phyloP scores from a whole-genome alignment of 64 coral and sea anemone species.

The Orbicella faveolata region DNA sequence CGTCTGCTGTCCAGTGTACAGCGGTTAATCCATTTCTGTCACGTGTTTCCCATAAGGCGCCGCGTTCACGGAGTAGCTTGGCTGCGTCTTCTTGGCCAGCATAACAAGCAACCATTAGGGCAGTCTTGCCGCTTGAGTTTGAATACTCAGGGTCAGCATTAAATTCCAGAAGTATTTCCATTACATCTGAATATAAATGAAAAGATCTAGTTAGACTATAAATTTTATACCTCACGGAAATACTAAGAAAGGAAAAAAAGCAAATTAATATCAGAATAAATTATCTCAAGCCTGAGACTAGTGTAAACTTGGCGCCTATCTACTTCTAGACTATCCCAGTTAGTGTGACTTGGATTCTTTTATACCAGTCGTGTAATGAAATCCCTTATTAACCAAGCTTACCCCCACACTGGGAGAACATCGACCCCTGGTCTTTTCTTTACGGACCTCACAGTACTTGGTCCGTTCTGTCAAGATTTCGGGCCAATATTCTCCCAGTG shows the following conservation, averaged over 20 bases:
- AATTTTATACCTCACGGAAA: not conserved
- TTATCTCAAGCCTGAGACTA: too few relatives aligned
- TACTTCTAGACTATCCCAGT: too few relatives aligned
- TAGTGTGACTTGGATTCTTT: too few relatives aligned
- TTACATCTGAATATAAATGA: constrained; percentile 65
- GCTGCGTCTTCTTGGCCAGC: constrained; percentile 76
- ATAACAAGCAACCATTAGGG: constrained; percentile 77
- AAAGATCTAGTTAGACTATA: not conserved
- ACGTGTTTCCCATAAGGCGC: constrained; percentile 68
- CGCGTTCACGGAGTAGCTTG: constrained; percentile 60
- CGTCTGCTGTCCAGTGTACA: constrained; percentile 90
- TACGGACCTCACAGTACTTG: too few relatives aligned
- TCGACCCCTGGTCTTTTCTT: too few relatives aligned
- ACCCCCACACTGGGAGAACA: too few relatives aligned
- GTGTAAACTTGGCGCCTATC: too few relatives aligned
- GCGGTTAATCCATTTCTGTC: constrained; percentile 91
- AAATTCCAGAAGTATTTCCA: constrained; percentile 78
- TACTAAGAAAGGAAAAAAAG: not conserved
- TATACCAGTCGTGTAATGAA: too few relatives aligned
- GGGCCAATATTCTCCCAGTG: too few relatives aligned
- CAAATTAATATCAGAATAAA: too few relatives aligned
- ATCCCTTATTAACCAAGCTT: too few relatives aligned
- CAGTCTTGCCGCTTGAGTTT: constrained; percentile 75
- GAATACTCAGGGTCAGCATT: constrained; percentile 85
- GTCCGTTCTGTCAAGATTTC: too few relatives aligned